Evolutionary conservation across 2,888 invertebrate species (phyloP).

Genomic region (Macroteleia sp.): DNA sequence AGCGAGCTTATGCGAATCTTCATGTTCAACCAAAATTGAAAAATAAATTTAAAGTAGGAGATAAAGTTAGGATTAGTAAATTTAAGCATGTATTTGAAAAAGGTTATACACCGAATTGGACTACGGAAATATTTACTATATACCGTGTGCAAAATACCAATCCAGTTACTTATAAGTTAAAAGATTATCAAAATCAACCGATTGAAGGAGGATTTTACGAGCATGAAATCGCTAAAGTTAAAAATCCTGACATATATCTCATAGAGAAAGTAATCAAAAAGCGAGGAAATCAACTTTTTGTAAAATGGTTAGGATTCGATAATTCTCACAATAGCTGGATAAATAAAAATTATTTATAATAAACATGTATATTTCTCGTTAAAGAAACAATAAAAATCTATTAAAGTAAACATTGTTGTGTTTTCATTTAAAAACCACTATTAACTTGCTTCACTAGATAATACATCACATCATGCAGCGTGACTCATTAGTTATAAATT

Average conservation of each 20-base stretch:
- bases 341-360: background rate
- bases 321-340: conserved; percentile 3
- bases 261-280: conserved; percentile 14
- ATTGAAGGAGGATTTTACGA: conserved; percentile 12
- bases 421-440: background rate
- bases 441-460: no score
- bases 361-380: background rate
- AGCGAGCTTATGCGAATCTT: background rate
- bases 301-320: background rate
- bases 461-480: no score
- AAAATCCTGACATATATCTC: background rate
- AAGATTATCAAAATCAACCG: conserved; percentile 13
- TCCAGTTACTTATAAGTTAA: conserved; percentile 6
- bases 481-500: no score
- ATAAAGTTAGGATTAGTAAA: conserved; percentile 9
- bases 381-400: background rate
- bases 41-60: background rate
- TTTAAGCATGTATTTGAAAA: conserved; percentile 12
- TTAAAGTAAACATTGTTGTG: background rate
- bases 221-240: conserved; percentile 11
- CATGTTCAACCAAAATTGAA: background rate
- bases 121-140: conserved; percentile 8
- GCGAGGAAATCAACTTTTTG: background rate
- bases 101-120: conserved; percentile 1
- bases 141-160: background rate